phyloP scores from a whole-genome alignment of 2,888 invertebrate genomes.

The Thera obeliscata region DNA sequence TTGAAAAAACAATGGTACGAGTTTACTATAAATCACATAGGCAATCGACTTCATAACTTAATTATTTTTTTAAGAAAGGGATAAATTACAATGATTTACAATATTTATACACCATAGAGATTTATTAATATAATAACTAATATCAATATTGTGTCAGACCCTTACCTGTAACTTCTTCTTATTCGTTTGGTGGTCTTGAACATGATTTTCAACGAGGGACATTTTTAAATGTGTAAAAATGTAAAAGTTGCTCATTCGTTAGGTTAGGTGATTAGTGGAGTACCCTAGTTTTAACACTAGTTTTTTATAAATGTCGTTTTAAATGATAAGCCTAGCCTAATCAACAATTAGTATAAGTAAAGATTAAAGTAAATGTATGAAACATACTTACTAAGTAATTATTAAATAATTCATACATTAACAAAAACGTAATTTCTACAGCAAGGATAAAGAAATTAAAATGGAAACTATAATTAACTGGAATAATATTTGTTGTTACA shows the following conservation, averaged over 20 bases:
- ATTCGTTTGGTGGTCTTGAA: neutral
- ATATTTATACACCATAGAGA: too few species aligned
- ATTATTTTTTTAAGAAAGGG: too few species aligned
- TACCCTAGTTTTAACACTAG: neutral
- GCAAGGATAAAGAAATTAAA: too few species aligned
- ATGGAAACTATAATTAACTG: too few species aligned
- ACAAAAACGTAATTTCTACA: too few species aligned
- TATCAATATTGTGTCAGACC: neutral
- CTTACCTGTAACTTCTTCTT: neutral
- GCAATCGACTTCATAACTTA: too few species aligned
- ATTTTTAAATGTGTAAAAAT: neutral
- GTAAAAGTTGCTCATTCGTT: constrained; percentile 19
- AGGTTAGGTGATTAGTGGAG: neutral
- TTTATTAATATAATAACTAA: neutral
- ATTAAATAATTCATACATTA: neutral
- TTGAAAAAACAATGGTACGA: too few species aligned
- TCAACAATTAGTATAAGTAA: neutral
- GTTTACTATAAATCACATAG: too few species aligned
- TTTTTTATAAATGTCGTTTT: constrained; percentile 1
- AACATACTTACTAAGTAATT: neutral
- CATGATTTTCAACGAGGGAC: neutral
- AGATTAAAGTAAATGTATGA: neutral
- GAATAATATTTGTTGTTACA: too few species aligned
- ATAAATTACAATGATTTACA: too few species aligned
- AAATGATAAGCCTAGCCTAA: neutral